Evolutionary conservation across 2,113 vertebrate genomes (phyloP), one percentile per base, ranked within the genome.

Genomic region (Aleadryas rufinucha): DNA sequence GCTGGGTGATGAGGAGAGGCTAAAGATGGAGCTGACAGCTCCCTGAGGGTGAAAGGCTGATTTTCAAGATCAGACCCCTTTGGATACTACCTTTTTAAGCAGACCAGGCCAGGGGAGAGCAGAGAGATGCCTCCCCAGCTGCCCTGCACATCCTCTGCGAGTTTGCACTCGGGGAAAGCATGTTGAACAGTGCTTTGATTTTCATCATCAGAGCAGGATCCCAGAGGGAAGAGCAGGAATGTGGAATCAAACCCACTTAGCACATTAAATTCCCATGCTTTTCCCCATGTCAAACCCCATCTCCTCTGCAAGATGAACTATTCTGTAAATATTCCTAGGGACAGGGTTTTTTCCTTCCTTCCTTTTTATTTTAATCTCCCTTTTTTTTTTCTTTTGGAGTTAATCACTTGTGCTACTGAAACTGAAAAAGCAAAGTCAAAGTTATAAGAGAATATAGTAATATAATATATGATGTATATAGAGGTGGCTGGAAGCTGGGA

Each of bases 401-500:
- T 87, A 69, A 84, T 81, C 27, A 72, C 42, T 88, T 95, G 79
- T 8, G 80, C 88, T 95, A 94, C 93, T 91, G 89, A 93, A 88
- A 69, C 33, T 83, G 89, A 91, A 96, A 92, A 78, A 65, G 83
- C 44, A 79, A 96, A 91, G 66, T 84, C 77, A 95, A 69, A 94
- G 11, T 64, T 92, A 54, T 97, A 94, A 97, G 77, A 96, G 84
- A 95, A 72, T 68, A 96, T 96, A 97, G 95, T 97, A 95, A 98
- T 97, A 96, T 96, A 97, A 94, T 96, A 96, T 96, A 97, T 96
- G 60, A 86, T 88, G 52, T 95, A 95, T 94, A 91, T 84, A 89
- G 90, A 87, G 39, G 33, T 82, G 76, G 45, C n/a, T 76, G 33
- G 56, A 82, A 93, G 82, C 59, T 95, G 66, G 54, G 50, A 57